Base-by-base conservation (phyloP, 2,888 invertebrate species). In the Ganaspis brasiliensis region DNA sequence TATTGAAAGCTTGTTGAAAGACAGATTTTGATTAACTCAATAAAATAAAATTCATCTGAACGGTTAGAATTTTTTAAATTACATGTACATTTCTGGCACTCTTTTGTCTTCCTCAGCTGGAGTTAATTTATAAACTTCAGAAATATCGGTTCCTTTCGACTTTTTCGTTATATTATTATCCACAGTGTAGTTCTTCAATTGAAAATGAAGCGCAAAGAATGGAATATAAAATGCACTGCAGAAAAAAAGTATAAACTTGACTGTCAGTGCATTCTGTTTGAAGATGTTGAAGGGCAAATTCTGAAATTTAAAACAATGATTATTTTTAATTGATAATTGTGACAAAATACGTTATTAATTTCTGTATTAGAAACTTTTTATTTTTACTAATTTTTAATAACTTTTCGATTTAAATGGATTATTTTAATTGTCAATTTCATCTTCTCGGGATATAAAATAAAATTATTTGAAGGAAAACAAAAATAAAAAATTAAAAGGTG, bases 191-290 rank as follows among this genome's bases (percentile, higher is more conserved):
- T 52, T 52, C 19, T 52, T 52, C 52, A 52, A 4, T 52, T 52
- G 52, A 5, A 52, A 52, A 52, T 52, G 19, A 19, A 52, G 16
- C n/a, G 8, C 19, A 8, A 52, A 19, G 19, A 19, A 52, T 16
- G 52, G 52, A 52, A 52, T 3, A 19, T 52, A 52, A 52, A 52
- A 52, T 52, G 52, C 52, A 19, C 52, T 52, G 52, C 52, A 16
- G 52, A 52, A 52, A 9, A 52, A 52, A 19, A 52, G 52, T 19
- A 52, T 52, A 16, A 52, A 52, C 19, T 52, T 52, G 19, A 52
- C 16, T 2, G 52, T 52, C 8, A 52, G 4, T 10, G 16, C 16
- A 19, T 52, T 19, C 9, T 16, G 9, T 19, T 52, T 52, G 16
- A 52, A 52, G 52, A 52, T 19, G 52, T 52, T 52, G 9, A 52